Conservation (phyloP, 2,113 vertebrate species). For the Rattus rattus region DNA sequence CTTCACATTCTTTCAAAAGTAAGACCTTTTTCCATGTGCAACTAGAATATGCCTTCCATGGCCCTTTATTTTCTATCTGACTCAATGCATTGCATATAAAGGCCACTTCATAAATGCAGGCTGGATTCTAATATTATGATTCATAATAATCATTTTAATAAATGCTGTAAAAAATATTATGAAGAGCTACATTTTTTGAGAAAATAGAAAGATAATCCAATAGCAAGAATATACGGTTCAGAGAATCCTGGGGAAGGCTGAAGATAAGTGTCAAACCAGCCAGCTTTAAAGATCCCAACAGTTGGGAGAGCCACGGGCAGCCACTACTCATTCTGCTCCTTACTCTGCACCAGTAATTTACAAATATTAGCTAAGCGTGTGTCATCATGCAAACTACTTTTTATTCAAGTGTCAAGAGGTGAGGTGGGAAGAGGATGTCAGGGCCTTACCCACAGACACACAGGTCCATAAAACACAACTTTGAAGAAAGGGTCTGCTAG, state of each 20-base stretch:
- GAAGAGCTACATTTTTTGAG: constrained; percentile 26
- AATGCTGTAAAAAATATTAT: constrained; percentile 58
- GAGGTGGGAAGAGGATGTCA: not conserved
- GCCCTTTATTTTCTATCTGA: constrained; percentile 44
- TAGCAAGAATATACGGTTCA: not conserved
- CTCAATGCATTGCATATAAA: constrained; percentile 30
- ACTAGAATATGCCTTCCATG: constrained; percentile 29
- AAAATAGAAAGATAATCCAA: constrained; percentile 14
- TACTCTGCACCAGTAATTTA: not conserved
- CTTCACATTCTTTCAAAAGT: constrained; percentile 44
- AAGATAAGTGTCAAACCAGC: constrained; percentile 7
- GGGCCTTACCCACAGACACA: not conserved
- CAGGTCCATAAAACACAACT: not conserved
- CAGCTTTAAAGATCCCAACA: not conserved
- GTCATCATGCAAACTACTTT: not conserved
- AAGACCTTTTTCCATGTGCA: not conserved
- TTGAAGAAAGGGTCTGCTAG: not conserved
- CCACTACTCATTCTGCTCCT: not conserved
- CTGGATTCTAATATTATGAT: constrained; percentile 66
- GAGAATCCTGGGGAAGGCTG: constrained; percentile 16
- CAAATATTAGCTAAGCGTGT: not conserved
- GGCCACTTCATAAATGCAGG: constrained; percentile 26
- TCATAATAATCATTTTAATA: constrained; percentile 61
- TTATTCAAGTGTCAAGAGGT: not conserved
- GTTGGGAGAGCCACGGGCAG: not conserved